phyloP scores from a whole-genome alignment of 1,140 invertebrate species.

The Rhynchophorus ferrugineus region DNA sequence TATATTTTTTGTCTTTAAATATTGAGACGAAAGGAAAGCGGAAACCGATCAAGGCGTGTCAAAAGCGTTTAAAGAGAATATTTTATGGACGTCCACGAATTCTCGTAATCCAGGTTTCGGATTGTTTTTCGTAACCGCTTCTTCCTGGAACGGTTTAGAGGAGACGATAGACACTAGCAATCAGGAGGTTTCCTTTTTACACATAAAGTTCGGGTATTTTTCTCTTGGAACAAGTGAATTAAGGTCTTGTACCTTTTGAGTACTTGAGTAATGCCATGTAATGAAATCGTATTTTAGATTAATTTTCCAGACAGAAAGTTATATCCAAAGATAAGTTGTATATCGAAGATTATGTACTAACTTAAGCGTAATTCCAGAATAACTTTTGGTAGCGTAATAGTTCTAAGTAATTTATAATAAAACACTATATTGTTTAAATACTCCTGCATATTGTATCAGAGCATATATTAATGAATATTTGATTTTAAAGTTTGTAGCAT shows the following conservation, averaged over 20 bases:
- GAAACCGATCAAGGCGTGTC: constrained; percentile 18
- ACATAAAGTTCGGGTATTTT: constrained; percentile 9
- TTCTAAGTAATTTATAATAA: too few relatives aligned
- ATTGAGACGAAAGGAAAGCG: constrained; percentile 11
- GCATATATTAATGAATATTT: too few relatives aligned
- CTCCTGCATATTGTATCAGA: too few relatives aligned
- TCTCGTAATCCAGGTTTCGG: constrained; percentile 18
- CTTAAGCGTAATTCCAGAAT: too few relatives aligned
- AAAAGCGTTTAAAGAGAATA: constrained; percentile 21
- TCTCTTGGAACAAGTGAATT: constrained; percentile 7
- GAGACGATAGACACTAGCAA: constrained; percentile 17
- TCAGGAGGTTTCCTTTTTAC: constrained; percentile 17
- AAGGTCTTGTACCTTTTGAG: constrained; percentile 6
- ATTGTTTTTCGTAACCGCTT: constrained; percentile 17
- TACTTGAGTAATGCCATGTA: too few relatives aligned
- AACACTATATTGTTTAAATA: too few relatives aligned
- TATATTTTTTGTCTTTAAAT: constrained; percentile 8
- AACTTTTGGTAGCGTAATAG: too few relatives aligned
- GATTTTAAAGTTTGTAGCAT: too few relatives aligned
- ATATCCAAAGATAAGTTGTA: too few relatives aligned
- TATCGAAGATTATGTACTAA: too few relatives aligned
- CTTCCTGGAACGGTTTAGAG: constrained; percentile 12
- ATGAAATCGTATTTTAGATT: too few relatives aligned
- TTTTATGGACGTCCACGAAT: constrained; percentile 23
- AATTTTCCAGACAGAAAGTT: too few relatives aligned